Evolutionary conservation across 2,113 vertebrate genomes (phyloP).

Genomic region (Lepisosteus osseus): DNA sequence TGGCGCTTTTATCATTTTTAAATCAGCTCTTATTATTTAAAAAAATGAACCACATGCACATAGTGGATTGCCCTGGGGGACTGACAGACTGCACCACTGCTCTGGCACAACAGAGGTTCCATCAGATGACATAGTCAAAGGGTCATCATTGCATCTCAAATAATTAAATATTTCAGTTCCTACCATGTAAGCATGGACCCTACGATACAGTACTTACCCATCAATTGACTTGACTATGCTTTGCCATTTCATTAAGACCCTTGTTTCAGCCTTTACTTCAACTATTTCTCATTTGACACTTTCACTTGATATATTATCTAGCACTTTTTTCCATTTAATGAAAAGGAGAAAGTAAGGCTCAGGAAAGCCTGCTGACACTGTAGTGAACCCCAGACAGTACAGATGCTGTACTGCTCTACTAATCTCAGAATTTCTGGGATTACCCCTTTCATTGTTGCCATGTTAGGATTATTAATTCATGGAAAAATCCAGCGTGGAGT

Average conservation of each 20-base stretch:
- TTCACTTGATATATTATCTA: too few species aligned
- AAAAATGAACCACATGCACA: slow-evolving; percentile 50
- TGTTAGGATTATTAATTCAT: slow-evolving; percentile 34
- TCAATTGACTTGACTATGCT: too few species aligned
- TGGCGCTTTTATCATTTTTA: slow-evolving; percentile 48
- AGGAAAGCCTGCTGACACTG: too few species aligned
- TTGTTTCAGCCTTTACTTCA: too few species aligned
- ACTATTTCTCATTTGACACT: too few species aligned
- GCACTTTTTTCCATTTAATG: too few species aligned
- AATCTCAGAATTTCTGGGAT: slow-evolving; percentile 32
- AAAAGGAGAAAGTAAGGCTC: too few species aligned
- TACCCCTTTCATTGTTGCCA: slow-evolving; percentile 12
- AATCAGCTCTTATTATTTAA: slow-evolving; percentile 41
- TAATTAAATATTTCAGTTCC: too few species aligned
- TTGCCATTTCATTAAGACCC: too few species aligned
- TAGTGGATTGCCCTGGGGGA: slow-evolving; percentile 54
- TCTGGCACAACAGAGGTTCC: slow-evolving; percentile 23
- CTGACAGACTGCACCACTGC: slow-evolving; percentile 11
- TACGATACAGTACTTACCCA: too few species aligned
- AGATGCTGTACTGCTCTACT: slow-evolving; percentile 9
- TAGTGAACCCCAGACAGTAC: neutral
- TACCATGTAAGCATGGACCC: too few species aligned
- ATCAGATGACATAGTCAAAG: slow-evolving; percentile 25
- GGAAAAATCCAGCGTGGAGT: slow-evolving; percentile 21
- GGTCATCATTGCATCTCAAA: too few species aligned